These are phyloP conservation scores for Melinaea menophilus DNA, from an alignment of 2,888 invertebrate genomes.

Conservation along the genomic window DNA sequence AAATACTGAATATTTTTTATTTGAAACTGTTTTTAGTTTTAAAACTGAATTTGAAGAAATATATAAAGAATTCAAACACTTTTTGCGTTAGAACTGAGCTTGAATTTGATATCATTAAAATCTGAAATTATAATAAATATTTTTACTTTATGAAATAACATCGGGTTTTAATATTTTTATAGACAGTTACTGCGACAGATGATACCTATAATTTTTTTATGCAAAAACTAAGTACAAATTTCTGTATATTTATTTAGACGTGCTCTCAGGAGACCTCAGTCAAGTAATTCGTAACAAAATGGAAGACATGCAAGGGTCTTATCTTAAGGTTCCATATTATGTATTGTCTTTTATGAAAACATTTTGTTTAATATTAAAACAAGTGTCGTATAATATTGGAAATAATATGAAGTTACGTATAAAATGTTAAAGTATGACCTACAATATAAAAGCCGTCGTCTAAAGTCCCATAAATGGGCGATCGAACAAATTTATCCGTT, in stretches of 20 bases:
- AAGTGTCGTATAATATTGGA: too few relatives aligned
- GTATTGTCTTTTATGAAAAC: background rate
- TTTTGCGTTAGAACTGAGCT: too few relatives aligned
- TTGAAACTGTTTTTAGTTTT: constrained; percentile 21
- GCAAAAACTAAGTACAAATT: constrained; percentile 22
- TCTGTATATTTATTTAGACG: constrained; percentile 27
- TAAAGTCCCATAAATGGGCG: constrained; percentile 13
- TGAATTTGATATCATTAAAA: too few relatives aligned
- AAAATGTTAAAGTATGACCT: background rate
- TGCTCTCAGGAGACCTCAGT: constrained; percentile 26
- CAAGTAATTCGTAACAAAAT: constrained; percentile 27
- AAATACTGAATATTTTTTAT: constrained; percentile 22
- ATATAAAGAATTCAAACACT: background rate
- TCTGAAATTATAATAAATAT: too few relatives aligned
- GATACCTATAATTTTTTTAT: constrained; percentile 13
- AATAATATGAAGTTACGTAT: too few relatives aligned
- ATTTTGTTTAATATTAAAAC: background rate
- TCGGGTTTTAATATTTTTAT: background rate
- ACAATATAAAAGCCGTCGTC: constrained; percentile 5
- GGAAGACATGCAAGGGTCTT: constrained; percentile 20
- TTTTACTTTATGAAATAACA: too few relatives aligned
- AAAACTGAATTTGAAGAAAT: constrained; percentile 11
- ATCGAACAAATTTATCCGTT: constrained; percentile 16
- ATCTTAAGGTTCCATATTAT: constrained; percentile 1
- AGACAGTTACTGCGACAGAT: background rate